Evolutionary conservation across 2,797 vertebrate species (phyloP).

Genomic region (Chiropotes sagulatus): DNA sequence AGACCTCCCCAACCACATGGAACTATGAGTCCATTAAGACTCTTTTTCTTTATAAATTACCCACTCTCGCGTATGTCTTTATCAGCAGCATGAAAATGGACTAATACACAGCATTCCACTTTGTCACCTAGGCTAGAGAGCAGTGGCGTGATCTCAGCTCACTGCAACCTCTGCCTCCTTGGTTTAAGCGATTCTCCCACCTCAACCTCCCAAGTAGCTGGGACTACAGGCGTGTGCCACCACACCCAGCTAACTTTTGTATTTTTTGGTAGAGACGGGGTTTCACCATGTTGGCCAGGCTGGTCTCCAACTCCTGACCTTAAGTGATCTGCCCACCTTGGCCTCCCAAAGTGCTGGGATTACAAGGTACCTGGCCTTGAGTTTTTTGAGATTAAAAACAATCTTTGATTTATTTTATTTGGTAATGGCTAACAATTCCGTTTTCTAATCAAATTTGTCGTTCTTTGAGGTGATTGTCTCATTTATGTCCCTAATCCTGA

Average conservation of each 20-base stretch:
- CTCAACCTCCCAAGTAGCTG: not conserved
- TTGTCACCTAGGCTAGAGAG: too few species aligned
- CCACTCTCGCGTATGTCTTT: too few species aligned
- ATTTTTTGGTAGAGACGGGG: not conserved
- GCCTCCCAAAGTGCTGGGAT: not conserved
- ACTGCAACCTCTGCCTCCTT: too few species aligned
- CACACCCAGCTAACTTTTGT: not conserved
- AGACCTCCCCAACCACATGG: too few species aligned
- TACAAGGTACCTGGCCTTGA: not conserved
- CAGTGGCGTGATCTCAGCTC: too few species aligned
- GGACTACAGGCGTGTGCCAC: not conserved
- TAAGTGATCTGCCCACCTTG: not conserved
- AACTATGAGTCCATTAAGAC: too few species aligned
- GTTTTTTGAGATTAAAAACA: not conserved
- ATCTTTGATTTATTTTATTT: not conserved
- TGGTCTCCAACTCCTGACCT: not conserved
- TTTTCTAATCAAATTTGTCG: not conserved
- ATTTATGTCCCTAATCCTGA: not conserved
- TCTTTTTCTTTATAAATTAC: too few species aligned
- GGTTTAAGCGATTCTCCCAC: too few species aligned
- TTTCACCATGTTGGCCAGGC: not conserved
- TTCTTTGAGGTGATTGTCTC: not conserved
- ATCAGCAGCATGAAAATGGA: too few species aligned
- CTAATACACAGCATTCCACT: too few species aligned
- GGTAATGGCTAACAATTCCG: not conserved